These are phyloP conservation scores for Bombus confusus DNA, from an alignment of 1,140 invertebrate genomes.

Conservation along the genomic window DNA sequence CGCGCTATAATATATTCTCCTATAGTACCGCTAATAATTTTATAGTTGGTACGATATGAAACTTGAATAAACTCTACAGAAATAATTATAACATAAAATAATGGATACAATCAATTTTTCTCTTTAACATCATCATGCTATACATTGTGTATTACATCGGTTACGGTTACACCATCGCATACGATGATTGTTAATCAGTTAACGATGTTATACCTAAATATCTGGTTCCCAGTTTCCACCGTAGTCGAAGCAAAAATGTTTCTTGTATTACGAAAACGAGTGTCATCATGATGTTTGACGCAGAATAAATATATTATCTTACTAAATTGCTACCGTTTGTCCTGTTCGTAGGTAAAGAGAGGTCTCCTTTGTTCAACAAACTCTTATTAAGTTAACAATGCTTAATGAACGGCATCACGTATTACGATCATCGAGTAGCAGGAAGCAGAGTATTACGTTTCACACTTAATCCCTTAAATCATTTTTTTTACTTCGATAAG, in stretches of 20 bases:
- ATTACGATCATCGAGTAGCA: conserved; percentile 16
- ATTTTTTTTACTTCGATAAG: conserved; percentile 1
- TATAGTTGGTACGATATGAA: not conserved
- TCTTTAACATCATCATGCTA: not conserved
- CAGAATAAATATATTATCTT: conserved; percentile 4
- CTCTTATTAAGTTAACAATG: not conserved
- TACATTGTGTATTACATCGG: not conserved
- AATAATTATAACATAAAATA: too few relatives aligned
- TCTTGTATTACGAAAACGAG: not conserved
- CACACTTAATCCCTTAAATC: conserved; percentile 12
- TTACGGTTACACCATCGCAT: not conserved
- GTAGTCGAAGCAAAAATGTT: not conserved
- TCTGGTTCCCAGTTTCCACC: not conserved
- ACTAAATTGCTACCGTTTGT: conserved; percentile 43
- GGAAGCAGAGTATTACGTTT: conserved; percentile 32
- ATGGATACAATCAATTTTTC: not conserved
- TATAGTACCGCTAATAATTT: too few relatives aligned
- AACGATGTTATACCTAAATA: not conserved
- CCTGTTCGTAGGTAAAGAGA: conserved; percentile 53
- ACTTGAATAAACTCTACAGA: not conserved
- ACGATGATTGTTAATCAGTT: not conserved
- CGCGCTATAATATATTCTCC: too few relatives aligned
- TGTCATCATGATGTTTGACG: not conserved
- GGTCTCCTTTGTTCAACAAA: conserved; percentile 14
- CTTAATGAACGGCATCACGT: not conserved